Evolutionary conservation across 2,113 vertebrate genomes (phyloP).

Genomic region (Macaca fascicularis): DNA sequence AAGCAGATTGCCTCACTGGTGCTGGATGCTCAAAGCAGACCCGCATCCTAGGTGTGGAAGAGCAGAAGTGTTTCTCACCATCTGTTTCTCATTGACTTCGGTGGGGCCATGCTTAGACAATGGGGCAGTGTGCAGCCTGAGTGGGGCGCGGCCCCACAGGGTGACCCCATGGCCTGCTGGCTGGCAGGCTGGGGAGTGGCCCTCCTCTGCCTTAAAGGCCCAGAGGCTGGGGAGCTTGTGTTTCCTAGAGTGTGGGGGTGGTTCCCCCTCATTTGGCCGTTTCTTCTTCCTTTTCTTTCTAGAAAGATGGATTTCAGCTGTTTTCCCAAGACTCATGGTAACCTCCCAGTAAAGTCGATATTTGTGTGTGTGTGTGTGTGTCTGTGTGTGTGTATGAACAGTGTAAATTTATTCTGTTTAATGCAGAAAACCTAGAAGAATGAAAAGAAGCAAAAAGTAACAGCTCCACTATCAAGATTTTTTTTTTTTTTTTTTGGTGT

Average conservation of each 20-base stretch:
- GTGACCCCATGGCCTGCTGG: constrained; percentile 29
- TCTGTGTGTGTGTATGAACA: not conserved
- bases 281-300: constrained; percentile 69
- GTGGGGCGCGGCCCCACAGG: fast-evolving
- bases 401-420: not conserved
- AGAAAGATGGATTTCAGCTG: constrained; percentile 74
- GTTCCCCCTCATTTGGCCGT: not conserved
- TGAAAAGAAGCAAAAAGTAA: not conserved
- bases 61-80: not conserved
- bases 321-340: constrained; percentile 47
- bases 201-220: not conserved
- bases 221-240: not conserved
- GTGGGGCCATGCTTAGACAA: constrained; percentile 64
- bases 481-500: not conserved
- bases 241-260: constrained; percentile 71
- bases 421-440: not conserved
- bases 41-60: not conserved
- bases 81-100: constrained; percentile 74
- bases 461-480: not conserved
- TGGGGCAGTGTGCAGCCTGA: constrained; percentile 67
- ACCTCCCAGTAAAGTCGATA: not conserved
- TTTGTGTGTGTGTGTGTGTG: not conserved
- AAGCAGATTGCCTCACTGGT: constrained; percentile 65
- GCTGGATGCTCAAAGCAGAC: fast-evolving
- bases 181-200: not conserved